Evolutionary conservation across 2,113 vertebrate species (phyloP), one percentile per base, ranked within the genome.

Genomic region (Pica pica): DNA sequence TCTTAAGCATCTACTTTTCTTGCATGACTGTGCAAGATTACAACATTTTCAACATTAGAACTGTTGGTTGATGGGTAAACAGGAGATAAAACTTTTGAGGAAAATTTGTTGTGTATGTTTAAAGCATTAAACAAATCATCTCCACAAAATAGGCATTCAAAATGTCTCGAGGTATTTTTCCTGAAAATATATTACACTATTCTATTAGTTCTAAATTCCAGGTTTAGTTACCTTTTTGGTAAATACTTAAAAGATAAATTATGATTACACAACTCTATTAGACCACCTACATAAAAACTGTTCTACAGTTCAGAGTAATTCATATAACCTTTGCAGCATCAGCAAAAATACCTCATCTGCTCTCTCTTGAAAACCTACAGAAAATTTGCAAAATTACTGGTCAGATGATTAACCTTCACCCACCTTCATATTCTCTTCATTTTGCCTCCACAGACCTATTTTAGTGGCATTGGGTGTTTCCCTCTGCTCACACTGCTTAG

Each of bases 1-100:
- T 94, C 81, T 61, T 37, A 94, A 94, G 73, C 56, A 88, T 60
- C 35, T 87, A 35, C 26, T 96, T 91, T 94, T 94, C 77, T 93
- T 83, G 80, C 71, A 92, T 42, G 23, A 55, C 30, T 59, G 23
- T 41, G 24, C 28, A 65, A 80, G 5, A 86, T 21, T 52, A 68
- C 13, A 70, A 20, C 22, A 75, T n/a, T 81, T 82, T 52, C 27
- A 56, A 5, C 59, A 70, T 26, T 16, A 79, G 6, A 77, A 50
- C 13, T 49, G 10, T 4, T 56, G 22, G 7, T 18, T 64, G 17
- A 64, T 33, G 86, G 2, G 7, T 24, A 52, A 35, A 83, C 6
- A 1, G 4, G 15, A 76, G 28, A 61, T 24, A 57, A 61, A 44
- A 49, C 16, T 74, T 74, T 5, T 31, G 3, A 49, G 23, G 10